Conservation (phyloP, 2,888 invertebrate species). For the Platycnemis pennipes region DNA sequence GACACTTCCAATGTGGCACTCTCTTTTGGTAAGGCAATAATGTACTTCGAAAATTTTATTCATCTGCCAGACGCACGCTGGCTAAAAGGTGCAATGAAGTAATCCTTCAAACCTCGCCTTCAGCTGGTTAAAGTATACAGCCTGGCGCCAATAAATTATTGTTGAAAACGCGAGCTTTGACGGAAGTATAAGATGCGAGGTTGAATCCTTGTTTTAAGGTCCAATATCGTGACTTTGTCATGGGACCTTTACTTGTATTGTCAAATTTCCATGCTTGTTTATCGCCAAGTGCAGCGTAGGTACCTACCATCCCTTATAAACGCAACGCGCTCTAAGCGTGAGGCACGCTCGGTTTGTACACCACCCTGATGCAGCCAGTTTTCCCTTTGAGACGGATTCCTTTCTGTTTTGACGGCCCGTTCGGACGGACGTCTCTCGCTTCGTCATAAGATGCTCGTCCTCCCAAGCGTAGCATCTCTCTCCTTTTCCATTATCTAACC, state of each 20-base stretch:
- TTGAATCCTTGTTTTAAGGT: not conserved
- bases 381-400: not conserved
- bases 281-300: not conserved
- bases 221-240: not conserved
- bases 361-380: not conserved
- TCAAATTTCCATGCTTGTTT: not conserved
- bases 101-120: not conserved
- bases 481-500: not conserved
- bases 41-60: too few species aligned
- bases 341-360: not conserved
- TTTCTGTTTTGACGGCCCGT: slow-evolving; percentile 60
- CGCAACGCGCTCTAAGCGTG: not conserved
- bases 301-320: not conserved
- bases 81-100: not conserved
- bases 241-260: not conserved
- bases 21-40: too few species aligned
- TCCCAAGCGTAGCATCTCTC: slow-evolving; percentile 3
- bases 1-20: too few species aligned
- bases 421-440: slow-evolving; percentile 44
- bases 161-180: not conserved
- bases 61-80: too few species aligned
- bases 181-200: not conserved
- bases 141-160: not conserved
- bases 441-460: slow-evolving; percentile 22
- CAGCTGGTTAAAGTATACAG: not conserved